Percentiles rank a stretch among this genome's conserved stretches.
Conservation (phyloP, 2,797 vertebrate species). For the Pygocentrus nattereri region DNA sequence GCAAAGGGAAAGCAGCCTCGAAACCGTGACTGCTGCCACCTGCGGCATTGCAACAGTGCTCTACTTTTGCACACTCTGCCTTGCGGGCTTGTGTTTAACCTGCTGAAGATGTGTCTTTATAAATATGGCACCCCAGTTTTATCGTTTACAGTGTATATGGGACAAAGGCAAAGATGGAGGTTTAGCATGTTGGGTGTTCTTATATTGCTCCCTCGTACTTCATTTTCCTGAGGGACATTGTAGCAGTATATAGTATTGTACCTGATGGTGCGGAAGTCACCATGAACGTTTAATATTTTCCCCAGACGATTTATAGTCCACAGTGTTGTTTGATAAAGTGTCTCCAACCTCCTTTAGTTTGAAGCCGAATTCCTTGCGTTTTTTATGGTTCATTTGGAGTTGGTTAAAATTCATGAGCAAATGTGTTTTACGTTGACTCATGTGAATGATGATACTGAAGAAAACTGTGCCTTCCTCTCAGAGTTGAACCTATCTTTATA, state of each 20-base stretch:
- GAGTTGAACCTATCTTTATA: constrained; percentile 16
- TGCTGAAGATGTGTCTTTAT: not conserved
- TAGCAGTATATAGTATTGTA: constrained; percentile 3
- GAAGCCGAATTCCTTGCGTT: not conserved
- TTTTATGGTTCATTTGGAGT: not conserved
- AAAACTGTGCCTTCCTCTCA: constrained; percentile 69
- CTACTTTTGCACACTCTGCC: constrained; percentile 10
- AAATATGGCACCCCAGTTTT: not conserved
- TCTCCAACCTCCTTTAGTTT: not conserved
- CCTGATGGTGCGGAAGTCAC: not conserved
- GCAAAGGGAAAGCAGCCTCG: constrained; percentile 13
- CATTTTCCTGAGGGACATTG: not conserved
- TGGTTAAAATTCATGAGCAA: not conserved
- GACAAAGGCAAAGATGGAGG: not conserved
- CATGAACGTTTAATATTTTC: not conserved
- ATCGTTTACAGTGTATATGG: not conserved
- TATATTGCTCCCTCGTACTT: not conserved
- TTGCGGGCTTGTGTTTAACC: constrained; percentile 16
- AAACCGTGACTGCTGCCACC: not conserved
- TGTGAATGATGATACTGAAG: constrained; percentile 18
- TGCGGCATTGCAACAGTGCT: not conserved
- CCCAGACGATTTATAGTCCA: not conserved
- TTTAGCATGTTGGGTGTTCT: not conserved
- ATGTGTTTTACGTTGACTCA: not conserved
- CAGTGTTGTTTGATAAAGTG: not conserved